These are phyloP conservation scores for Agrenia bidenticulata DNA, from an alignment of 2,888 invertebrate genomes.

Conservation along the genomic window DNA sequence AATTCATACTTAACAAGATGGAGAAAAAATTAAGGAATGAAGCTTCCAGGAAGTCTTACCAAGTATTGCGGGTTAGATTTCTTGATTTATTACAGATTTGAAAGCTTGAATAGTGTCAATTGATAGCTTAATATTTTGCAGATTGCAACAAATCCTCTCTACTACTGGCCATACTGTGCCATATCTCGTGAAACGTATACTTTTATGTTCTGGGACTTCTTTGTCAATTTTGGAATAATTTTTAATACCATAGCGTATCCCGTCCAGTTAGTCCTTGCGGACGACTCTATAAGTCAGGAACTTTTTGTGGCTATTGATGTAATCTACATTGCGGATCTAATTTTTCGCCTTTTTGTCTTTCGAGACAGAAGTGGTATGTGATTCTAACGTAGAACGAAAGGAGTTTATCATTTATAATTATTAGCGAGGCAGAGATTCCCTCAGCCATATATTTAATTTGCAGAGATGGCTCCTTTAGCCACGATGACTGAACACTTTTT, in stretches of 20 bases:
- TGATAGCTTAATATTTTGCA: not conserved
- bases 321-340: constrained; percentile 22
- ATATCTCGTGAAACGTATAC: not conserved
- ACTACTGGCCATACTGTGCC: not conserved
- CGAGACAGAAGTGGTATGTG: constrained; percentile 21
- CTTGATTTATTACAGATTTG: not conserved
- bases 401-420: too few species aligned
- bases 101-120: too few species aligned
- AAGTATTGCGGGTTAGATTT: not conserved
- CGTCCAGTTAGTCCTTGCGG: constrained; percentile 1
- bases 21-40: constrained; percentile 16
- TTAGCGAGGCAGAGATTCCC: too few species aligned
- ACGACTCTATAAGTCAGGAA: not conserved
- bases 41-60: constrained; percentile 13
- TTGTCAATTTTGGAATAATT: not conserved
- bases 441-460: not conserved
- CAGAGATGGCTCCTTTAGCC: constrained; percentile 18
- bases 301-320: constrained; percentile 18
- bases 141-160: not conserved
- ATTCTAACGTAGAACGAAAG: too few species aligned
- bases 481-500: constrained; percentile 20
- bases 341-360: constrained; percentile 29
- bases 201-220: not conserved
- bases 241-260: not conserved
- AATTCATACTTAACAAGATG: constrained; percentile 3